Conservation (phyloP, 2,797 vertebrate species). For the Phrynocephalus guinanensis region DNA sequence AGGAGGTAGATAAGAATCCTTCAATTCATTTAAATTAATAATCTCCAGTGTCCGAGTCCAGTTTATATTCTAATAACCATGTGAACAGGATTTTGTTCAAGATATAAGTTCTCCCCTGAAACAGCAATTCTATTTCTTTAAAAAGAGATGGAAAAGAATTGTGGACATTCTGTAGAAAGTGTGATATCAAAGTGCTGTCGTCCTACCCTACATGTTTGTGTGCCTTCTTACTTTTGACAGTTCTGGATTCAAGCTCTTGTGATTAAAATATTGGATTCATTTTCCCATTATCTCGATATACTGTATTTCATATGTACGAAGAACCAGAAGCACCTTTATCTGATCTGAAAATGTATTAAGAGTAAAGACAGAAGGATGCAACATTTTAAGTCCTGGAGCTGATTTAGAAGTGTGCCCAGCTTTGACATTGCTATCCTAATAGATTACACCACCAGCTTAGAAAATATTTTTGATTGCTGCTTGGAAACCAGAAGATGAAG, state of each 20-base stretch:
- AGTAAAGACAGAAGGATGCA: not conserved
- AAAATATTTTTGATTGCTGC: not conserved
- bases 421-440: not conserved
- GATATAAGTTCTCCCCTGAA: no score
- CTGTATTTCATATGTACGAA: not conserved
- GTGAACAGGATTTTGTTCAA: no score
- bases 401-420: not conserved
- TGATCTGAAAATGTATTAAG: not conserved
- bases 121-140: no score
- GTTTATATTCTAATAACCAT: no score
- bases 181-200: not conserved
- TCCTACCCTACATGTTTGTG: not conserved
- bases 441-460: not conserved
- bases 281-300: not conserved
- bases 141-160: not conserved
- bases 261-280: not conserved
- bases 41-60: no score
- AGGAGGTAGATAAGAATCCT: no score
- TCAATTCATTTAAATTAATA: no score
- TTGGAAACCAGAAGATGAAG: not conserved
- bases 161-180: not conserved
- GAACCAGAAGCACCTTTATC: not conserved
- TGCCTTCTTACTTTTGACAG: not conserved
- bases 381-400: not conserved
- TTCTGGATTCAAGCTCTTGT: slow-evolving; percentile 8